Percentiles rank a stretch among this genome's conserved stretches.
These are phyloP conservation scores for Columba livia DNA, from an alignment of 2,113 vertebrate genomes.

Conservation along the genomic window DNA sequence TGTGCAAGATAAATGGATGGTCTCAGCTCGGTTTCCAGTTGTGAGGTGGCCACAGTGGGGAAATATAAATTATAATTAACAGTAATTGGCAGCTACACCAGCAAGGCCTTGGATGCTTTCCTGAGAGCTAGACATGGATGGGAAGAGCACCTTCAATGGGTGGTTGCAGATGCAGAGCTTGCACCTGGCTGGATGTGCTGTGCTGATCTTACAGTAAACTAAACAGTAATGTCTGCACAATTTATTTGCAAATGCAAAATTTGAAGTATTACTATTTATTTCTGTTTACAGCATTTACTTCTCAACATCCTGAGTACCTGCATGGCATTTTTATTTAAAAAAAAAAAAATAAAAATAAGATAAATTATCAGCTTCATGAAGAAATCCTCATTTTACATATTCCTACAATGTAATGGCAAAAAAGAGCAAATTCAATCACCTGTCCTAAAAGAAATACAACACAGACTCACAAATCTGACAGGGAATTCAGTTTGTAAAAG, in stretches of 20 bases:
- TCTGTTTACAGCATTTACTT: background rate
- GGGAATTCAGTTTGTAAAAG: background rate
- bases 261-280: background rate
- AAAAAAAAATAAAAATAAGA: background rate
- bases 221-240: background rate
- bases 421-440: background rate
- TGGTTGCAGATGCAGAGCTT: background rate
- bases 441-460: background rate
- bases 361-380: background rate
- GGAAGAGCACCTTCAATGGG: background rate
- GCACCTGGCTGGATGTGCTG: background rate
- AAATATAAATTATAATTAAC: background rate
- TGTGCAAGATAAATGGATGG: background rate
- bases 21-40: background rate
- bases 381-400: background rate
- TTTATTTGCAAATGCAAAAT: background rate
- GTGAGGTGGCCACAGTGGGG: background rate
- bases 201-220: background rate
- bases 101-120: background rate
- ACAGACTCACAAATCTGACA: background rate
- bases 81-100: background rate
- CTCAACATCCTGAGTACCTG: background rate
- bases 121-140: background rate
- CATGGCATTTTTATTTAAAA: background rate
- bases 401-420: background rate